Base-by-base conservation (phyloP, 2,113 vertebrate genomes). In the Myxocyprinus asiaticus region DNA sequence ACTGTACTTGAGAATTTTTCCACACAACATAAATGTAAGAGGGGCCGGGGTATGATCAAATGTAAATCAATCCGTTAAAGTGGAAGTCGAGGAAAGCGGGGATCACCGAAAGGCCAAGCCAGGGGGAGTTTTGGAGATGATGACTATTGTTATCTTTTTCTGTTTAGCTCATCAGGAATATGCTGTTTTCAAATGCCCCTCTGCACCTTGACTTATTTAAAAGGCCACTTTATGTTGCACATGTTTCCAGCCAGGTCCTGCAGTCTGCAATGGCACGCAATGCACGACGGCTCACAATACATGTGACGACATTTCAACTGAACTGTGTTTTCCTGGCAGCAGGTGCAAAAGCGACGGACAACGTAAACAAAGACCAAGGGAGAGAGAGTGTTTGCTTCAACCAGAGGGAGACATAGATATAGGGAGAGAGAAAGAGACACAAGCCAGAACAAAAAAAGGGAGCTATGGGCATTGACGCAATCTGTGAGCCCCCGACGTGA, bases 381-480 rank as follows among this genome's bases (percentile, higher is more conserved):
- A 33, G 22, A 33, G 22, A 33, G 22, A 1, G 22, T 33, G 22
- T 33, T 33, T 33, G 22, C 22, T 33, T 33, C 22, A 33, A 33
- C 22, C 22, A 33, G 22, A 33, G 2, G 8, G 48, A 76, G 61
- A 53, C 51, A 14, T 11, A 44, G 22, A 76, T 33, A 75, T 43
- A 53, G 12, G 6, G 59, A 43, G 12, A 75, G 59, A 75, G 22
- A 17, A n/a, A 74, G 62, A 76, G 62, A 76, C 61, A 76, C 73
- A 76, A 79, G 67, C 59, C 45, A 48, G 22, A 67, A 71, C 67
- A 79, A 79, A 79, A n/a, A 68, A 79, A 70, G 56, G 14, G 14
- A 53, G 67, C 56, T 44, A 56, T 51, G 77, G 77, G 77, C 67
- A 63, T 79, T 79, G 77, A 79, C 77, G 77, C 77, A 79, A 76